phyloP scores from a whole-genome alignment of 2,113 vertebrate genomes.

The Coregonus clupeaformis region DNA sequence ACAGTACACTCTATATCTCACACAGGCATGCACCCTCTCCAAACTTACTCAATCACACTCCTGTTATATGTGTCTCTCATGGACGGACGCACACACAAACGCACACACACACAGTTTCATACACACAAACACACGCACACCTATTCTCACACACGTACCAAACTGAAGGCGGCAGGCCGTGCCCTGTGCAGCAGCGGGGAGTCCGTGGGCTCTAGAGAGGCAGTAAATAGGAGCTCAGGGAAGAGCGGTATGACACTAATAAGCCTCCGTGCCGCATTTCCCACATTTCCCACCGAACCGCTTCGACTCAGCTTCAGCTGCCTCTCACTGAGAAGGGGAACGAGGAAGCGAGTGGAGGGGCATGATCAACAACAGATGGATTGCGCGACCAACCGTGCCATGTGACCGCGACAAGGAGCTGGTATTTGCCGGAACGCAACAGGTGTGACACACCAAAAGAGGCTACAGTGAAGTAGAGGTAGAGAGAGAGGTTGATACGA shows the following conservation, averaged over 20 bases:
- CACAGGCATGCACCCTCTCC: no score
- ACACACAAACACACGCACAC: neutral
- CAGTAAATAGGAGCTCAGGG: conserved; percentile 33
- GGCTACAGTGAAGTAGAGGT: neutral
- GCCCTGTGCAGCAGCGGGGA: neutral
- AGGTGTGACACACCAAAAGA: neutral
- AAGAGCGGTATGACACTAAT: conserved; percentile 44
- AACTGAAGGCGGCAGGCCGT: neutral
- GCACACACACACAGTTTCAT: neutral
- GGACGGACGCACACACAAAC: conserved; percentile 1
- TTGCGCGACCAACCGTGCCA: no score
- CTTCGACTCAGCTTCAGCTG: neutral
- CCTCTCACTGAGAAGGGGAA: neutral
- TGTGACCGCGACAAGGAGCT: no score
- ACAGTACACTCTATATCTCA: neutral
- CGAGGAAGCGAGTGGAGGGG: no score
- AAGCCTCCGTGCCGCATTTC: conserved; percentile 37
- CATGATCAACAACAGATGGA: no score
- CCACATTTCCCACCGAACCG: conserved; percentile 6
- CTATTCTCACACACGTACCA: neutral
- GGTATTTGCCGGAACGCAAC: neutral
- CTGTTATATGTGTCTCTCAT: neutral
- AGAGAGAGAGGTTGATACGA: neutral
- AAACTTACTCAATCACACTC: no score
- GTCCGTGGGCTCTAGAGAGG: conserved; percentile 9